A percentile compares a stretch with the other conserved stretches of the same genome.
Conservation (phyloP, 30 jellyfish, hydroid and myxozoan species). For the Aurelia coerulea region DNA sequence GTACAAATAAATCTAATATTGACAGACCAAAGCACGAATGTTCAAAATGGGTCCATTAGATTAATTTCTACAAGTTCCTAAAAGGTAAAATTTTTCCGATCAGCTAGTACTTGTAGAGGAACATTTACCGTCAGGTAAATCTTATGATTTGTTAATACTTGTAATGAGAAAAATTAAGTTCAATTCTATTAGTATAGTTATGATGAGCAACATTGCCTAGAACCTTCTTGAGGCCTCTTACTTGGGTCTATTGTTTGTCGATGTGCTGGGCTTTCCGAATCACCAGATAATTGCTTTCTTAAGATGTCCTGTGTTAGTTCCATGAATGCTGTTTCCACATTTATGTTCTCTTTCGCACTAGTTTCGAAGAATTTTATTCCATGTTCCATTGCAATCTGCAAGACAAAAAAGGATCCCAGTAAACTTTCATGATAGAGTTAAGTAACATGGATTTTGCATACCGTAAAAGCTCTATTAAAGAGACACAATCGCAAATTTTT, state of each 20-base stretch:
- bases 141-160: not conserved
- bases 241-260: constrained; percentile 77
- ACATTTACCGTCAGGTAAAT: not conserved
- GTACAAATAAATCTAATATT: too few species aligned
- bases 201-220: constrained; percentile 54
- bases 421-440: not conserved
- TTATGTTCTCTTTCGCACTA: constrained; percentile 94
- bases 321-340: constrained; percentile 96
- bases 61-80: too few species aligned
- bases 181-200: not conserved
- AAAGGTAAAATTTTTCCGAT: too few species aligned
- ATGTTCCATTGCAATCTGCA: constrained; percentile 95
- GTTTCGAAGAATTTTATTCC: constrained; percentile 92
- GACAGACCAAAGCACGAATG: too few species aligned
- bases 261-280: constrained; percentile 71
- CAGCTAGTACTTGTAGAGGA: too few species aligned
- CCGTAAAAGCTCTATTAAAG: too few species aligned
- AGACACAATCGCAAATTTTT: too few species aligned
- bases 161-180: constrained; percentile 7
- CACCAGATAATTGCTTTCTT: constrained; percentile 87
- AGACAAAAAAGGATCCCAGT: not conserved
- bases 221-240: constrained; percentile 23
- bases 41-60: too few species aligned
- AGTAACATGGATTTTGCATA: too few species aligned
- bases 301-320: constrained; percentile 89